Evolutionary conservation across 2,797 vertebrate genomes (phyloP).

Genomic region (Pangasius djambal): DNA sequence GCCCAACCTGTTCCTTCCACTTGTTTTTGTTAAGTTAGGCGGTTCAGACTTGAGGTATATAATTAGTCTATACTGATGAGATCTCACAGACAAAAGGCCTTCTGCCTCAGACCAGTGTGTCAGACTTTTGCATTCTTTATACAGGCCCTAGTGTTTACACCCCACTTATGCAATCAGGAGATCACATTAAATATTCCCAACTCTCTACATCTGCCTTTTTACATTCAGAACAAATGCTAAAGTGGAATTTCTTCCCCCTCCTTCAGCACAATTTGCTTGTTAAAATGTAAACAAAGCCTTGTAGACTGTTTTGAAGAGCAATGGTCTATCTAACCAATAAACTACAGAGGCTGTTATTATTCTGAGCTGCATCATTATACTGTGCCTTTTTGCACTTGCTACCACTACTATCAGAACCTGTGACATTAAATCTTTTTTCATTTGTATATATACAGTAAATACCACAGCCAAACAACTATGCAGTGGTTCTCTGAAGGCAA

Average conservation of each 20-base stretch:
- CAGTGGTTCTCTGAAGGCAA: background rate
- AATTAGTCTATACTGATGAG: constrained; percentile 63
- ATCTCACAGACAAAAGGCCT: constrained; percentile 67
- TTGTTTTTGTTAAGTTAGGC: constrained; percentile 55
- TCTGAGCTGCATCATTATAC: background rate
- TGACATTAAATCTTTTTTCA: background rate
- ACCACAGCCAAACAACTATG: background rate
- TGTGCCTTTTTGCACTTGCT: background rate
- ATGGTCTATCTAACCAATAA: background rate
- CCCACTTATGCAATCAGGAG: constrained; percentile 62
- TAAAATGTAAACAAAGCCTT: background rate
- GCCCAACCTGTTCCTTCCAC: constrained; percentile 65
- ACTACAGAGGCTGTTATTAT: background rate
- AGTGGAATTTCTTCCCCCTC: background rate
- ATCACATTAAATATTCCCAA: constrained; percentile 71
- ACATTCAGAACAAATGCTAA: constrained; percentile 33
- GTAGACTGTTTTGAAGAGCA: background rate
- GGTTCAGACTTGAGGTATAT: constrained; percentile 64
- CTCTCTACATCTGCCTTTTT: constrained; percentile 27
- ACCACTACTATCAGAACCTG: background rate
- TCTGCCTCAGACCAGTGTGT: constrained; percentile 61
- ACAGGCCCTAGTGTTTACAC: constrained; percentile 62
- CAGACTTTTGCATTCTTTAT: constrained; percentile 71
- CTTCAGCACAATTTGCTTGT: constrained; percentile 8
- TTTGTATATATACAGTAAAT: background rate